Evolutionary conservation across 1,140 invertebrate species (phyloP).

Genomic region (Elymnias hypermnestra): DNA sequence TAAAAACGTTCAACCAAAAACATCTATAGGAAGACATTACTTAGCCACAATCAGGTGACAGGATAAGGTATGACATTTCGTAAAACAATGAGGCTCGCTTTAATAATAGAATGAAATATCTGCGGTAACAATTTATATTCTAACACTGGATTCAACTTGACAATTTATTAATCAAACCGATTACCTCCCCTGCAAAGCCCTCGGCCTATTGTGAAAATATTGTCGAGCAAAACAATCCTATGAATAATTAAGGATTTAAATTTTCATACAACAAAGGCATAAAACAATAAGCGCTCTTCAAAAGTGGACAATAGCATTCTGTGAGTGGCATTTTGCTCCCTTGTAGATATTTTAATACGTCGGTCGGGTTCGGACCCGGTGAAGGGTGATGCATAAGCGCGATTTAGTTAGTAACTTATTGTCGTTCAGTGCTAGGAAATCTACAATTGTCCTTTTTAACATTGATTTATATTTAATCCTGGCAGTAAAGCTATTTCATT

Average conservation of each 20-base stretch:
- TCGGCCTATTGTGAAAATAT: constrained; percentile 73
- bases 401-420: constrained; percentile 5
- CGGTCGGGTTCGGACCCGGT: constrained; percentile 11
- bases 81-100: constrained; percentile 69
- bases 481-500: too few relatives aligned
- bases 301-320: constrained; percentile 67
- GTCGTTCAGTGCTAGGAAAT: not conserved
- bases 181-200: constrained; percentile 65
- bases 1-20: too few relatives aligned
- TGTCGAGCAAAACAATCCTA: constrained; percentile 71
- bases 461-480: too few relatives aligned
- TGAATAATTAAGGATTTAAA: constrained; percentile 76
- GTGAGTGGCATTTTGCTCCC: constrained; percentile 56
- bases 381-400: constrained; percentile 12
- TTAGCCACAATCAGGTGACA: constrained; percentile 68
- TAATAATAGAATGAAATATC: constrained; percentile 73
- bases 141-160: constrained; percentile 74
- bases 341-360: constrained; percentile 54
- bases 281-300: constrained; percentile 69
- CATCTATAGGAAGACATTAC: constrained; percentile 24
- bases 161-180: constrained; percentile 76
- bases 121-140: constrained; percentile 74
- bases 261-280: constrained; percentile 72
- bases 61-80: constrained; percentile 69
- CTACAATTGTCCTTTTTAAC: not conserved